A percentile compares a stretch with the other conserved stretches of the same genome.
phyloP scores from a whole-genome alignment of 2,888 invertebrate species.

The Polyommatus icarus region DNA sequence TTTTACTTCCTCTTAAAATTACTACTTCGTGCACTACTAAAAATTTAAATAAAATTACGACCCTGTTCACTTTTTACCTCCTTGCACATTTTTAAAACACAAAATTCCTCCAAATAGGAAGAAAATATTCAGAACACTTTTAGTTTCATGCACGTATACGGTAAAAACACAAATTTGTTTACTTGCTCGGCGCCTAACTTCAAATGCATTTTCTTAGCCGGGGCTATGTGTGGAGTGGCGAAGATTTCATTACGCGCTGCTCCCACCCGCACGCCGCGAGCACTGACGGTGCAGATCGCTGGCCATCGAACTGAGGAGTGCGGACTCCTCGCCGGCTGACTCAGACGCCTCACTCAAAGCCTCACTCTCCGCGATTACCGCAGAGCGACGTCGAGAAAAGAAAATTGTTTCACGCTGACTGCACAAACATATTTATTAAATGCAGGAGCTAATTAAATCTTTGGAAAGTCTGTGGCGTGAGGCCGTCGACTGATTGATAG shows the following conservation, averaged over 20 bases:
- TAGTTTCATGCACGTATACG: conserved; percentile 35
- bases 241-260: conserved; percentile 52
- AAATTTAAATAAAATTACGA: not conserved
- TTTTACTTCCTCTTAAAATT: not conserved
- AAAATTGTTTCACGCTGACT: conserved; percentile 77
- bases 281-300: conserved; percentile 10
- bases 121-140: conserved; percentile 35
- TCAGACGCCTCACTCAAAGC: conserved; percentile 61
- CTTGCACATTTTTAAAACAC: conserved; percentile 27
- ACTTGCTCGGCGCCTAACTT: conserved; percentile 78
- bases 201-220: conserved; percentile 68
- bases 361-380: conserved; percentile 58
- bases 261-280: conserved; percentile 40
- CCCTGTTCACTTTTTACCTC: conserved; percentile 18
- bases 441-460: conserved; percentile 71
- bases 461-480: conserved; percentile 70
- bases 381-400: conserved; percentile 61
- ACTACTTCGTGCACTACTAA: not conserved
- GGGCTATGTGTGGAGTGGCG: conserved; percentile 50
- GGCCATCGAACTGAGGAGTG: conserved; percentile 39
- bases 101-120: conserved; percentile 27
- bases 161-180: conserved; percentile 48
- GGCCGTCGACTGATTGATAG: conserved; percentile 52
- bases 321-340: conserved; percentile 52
- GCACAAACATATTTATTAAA: conserved; percentile 75